Evolutionary conservation across 2,888 invertebrate genomes (phyloP).

Genomic region (Calliopum simillimum): DNA sequence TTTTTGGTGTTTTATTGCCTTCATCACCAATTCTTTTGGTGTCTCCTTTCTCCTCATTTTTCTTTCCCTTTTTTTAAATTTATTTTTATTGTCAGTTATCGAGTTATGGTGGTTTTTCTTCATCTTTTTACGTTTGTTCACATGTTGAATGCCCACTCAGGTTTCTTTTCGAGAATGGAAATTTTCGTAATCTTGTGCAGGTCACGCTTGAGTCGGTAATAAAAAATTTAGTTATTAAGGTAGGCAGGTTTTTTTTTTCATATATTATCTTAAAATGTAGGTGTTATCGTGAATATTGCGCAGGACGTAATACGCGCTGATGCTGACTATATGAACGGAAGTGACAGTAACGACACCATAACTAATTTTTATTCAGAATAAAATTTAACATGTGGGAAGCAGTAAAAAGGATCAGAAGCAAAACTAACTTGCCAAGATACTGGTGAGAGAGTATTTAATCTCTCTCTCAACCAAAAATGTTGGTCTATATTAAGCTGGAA

Average conservation of each 20-base stretch:
- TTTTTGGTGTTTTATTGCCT: not conserved
- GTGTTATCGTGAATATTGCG: not conserved
- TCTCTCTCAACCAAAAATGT: no score
- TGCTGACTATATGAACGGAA: not conserved
- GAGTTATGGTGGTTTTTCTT: not conserved
- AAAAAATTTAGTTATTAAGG: conserved; percentile 19
- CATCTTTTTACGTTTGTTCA: not conserved
- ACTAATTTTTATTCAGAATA: no score
- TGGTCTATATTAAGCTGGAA: no score
- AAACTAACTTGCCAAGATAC: not conserved
- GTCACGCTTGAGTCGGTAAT: conserved; percentile 24
- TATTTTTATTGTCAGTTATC: not conserved
- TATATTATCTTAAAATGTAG: not conserved
- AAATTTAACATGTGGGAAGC: not conserved
- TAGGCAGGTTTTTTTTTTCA: not conserved
- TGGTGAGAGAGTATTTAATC: no score
- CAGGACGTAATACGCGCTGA: not conserved
- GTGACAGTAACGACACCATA: not conserved
- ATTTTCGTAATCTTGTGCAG: conserved; percentile 18
- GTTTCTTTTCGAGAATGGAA: not conserved
- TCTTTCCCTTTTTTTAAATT: not conserved
- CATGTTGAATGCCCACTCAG: not conserved
- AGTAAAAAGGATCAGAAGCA: not conserved
- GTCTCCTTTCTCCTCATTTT: no score
- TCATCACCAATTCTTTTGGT: not conserved